Conservation (phyloP, 2,888 invertebrate genomes). For the Oscheius onirici region DNA sequence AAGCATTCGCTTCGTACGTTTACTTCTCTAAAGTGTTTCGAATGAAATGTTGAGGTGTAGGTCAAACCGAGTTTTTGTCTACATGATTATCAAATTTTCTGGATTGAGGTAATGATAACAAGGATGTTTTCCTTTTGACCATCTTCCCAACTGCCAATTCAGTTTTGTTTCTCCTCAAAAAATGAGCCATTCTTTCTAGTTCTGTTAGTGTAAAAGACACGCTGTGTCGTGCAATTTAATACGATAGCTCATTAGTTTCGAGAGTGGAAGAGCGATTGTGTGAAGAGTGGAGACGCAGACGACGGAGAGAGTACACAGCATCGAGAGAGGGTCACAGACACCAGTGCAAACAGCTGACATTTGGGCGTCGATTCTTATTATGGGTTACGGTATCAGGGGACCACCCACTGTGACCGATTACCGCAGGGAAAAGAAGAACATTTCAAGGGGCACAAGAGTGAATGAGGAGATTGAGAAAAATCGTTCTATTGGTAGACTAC, state of each 20-base stretch:
- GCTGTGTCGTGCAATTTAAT: constrained; percentile 28
- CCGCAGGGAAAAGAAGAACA: neutral
- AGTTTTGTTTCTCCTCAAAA: no score
- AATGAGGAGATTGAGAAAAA: neutral
- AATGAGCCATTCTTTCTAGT: no score
- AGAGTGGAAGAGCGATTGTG: constrained; percentile 15
- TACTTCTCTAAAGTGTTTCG: no score
- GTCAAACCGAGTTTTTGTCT: no score
- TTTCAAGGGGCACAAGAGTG: neutral
- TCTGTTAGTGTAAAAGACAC: constrained; percentile 30
- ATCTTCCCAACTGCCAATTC: no score
- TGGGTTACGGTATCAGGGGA: constrained; percentile 21
- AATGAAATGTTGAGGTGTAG: no score
- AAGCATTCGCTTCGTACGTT: no score
- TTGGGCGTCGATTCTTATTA: neutral
- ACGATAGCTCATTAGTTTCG: constrained; percentile 34
- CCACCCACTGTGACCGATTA: constrained; percentile 17
- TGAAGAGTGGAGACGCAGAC: constrained; percentile 21
- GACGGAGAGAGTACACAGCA: neutral
- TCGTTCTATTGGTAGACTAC: no score
- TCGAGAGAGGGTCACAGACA: neutral
- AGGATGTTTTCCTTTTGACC: no score
- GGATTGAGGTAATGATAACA: no score
- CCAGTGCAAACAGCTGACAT: constrained; percentile 23
- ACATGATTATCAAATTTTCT: no score